phyloP scores from a whole-genome alignment of 2,888 invertebrate species.

The Drosophila picticornis region DNA sequence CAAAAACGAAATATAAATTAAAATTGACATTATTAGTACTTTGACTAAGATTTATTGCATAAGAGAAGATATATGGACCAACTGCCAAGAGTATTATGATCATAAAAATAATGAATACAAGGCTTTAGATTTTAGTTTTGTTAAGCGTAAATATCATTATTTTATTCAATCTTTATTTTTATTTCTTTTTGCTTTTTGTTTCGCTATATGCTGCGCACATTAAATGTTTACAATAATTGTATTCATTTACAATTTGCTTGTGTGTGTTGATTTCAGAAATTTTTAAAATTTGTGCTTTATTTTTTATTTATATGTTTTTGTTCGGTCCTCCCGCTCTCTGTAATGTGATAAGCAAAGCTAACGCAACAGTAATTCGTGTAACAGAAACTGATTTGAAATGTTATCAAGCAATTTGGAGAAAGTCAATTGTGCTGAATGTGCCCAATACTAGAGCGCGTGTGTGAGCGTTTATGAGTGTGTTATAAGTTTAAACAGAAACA shows the following conservation, averaged over 20 bases:
- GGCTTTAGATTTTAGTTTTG: constrained; percentile 33
- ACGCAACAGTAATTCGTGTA: constrained; percentile 34
- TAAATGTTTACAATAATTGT: constrained; percentile 71
- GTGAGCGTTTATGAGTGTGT: constrained; percentile 27
- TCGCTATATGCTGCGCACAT: constrained; percentile 29
- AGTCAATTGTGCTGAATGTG: constrained; percentile 26
- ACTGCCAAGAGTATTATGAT: neutral
- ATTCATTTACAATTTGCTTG: constrained; percentile 52
- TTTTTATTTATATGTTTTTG: constrained; percentile 36
- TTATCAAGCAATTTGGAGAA: constrained; percentile 42
- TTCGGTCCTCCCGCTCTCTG: constrained; percentile 33
- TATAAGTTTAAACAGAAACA: constrained; percentile 62
- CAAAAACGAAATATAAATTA: neutral
- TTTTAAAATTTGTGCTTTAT: constrained; percentile 62
- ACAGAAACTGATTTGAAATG: constrained; percentile 43
- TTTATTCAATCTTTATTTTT: constrained; percentile 20
- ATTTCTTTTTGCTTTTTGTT: constrained; percentile 33
- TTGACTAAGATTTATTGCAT: neutral
- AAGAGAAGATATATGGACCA: neutral
- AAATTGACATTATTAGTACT: neutral
- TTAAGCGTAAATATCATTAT: constrained; percentile 60
- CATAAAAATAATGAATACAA: neutral
- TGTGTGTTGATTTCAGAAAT: constrained; percentile 59
- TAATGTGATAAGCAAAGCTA: constrained; percentile 53
- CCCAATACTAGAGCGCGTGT: constrained; percentile 26